phyloP scores from a whole-genome alignment of 2,797 vertebrate genomes.

The Gobio occitaniae region DNA sequence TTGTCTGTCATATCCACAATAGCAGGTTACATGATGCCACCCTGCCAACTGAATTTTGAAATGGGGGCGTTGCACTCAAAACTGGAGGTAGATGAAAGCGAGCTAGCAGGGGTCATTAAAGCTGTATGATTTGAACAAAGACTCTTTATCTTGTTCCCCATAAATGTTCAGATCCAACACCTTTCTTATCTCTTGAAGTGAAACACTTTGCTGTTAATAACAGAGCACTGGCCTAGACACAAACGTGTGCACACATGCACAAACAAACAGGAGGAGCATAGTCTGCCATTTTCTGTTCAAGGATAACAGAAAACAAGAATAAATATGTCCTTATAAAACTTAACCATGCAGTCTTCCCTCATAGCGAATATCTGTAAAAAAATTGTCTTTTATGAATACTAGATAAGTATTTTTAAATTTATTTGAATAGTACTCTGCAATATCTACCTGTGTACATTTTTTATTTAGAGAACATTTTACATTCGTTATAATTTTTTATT shows the following conservation, averaged over 20 bases:
- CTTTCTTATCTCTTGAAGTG: neutral
- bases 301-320: neutral
- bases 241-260: constrained; percentile 17
- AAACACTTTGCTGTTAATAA: neutral
- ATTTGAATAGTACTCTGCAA: neutral
- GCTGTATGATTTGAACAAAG: neutral
- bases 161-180: neutral
- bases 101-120: neutral
- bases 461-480: neutral
- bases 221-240: neutral
- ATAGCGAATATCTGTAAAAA: too few relatives aligned
- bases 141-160: neutral
- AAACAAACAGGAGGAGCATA: neutral
- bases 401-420: neutral
- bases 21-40: neutral
- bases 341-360: neutral
- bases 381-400: neutral
- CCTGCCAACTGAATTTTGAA: neutral
- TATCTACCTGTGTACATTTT: neutral
- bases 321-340: neutral
- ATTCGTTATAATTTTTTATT: neutral
- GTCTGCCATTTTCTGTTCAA: neutral
- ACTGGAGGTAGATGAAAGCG: too few relatives aligned
- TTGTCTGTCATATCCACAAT: neutral
- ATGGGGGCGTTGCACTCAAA: too few relatives aligned